Base-by-base conservation (phyloP, 2,888 invertebrate genomes). In the Acanthosoma haemorrhoidale region DNA sequence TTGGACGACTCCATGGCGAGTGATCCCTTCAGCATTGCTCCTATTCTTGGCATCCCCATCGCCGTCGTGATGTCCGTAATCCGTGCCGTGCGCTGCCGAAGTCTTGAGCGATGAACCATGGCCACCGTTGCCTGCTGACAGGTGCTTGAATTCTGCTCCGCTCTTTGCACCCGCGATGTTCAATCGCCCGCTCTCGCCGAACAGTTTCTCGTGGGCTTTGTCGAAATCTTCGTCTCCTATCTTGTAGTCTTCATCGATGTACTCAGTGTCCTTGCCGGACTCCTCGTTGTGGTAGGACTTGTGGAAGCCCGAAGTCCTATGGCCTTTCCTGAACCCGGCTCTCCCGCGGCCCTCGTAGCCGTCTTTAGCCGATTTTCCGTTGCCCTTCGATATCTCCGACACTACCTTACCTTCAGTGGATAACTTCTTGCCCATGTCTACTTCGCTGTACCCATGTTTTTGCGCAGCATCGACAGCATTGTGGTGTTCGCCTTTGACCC, bases 251-350 rank as follows among this genome's bases (percentile, higher is more conserved):
- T 58, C 68, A 15, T 68, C 68, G 8, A 34, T 38, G 36, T 36
- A 68, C 13, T 68, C 18, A 6, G 57, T 31, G 51, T 69, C 43
- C 59, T 59, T 59, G 18, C 69, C 69, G n/a, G 60, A 32, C 29
- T 69, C 69, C 34, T 59, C 69, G 13, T 69, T 69, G 36, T 60
- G 60, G 29, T 69, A 69, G 3, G 69, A 69, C 21, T 69, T 69
- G 43, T 69, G 69, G 25, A 69, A 69, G 1, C 69, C 69, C 4
- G 69, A 31, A 5, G 60, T 61, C 15, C 41, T 69, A 51, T 69
- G 69, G 3, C 61, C 61, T 29, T 69, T 69, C 13, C 34, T 66
- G 66, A 59, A 59, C 11, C 70, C 70, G 18, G 25, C 32, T 5
- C 29, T 16, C 3, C 9, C 60, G 6, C 18, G 5, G 3, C 29